Base-by-base conservation (phyloP, 2,888 invertebrate species). In the Argyresthia goedartella region DNA sequence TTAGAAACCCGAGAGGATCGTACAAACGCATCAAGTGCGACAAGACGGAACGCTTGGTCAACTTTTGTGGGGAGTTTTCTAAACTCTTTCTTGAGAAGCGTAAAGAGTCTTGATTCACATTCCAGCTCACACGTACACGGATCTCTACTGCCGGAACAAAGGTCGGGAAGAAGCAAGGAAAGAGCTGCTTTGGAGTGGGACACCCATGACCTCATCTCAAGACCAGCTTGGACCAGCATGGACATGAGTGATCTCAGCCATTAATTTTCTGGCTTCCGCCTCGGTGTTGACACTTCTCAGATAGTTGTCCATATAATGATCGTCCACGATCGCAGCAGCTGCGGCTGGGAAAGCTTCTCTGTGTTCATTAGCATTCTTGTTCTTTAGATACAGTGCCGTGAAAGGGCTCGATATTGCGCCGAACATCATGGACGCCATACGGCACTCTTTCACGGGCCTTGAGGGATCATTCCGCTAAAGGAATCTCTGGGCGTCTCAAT, bases 351-450 rank as follows among this genome's bases (percentile, higher is more conserved):
- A 43, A n/a, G 13, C 9, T 8, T 25, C 8, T 43, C 54, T 58
- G n/a, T 54, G 46, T 4, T 16, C n/a, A 0, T 63, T 62, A 33
- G 66, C 69, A 4, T 53, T 39, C 43, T 67, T 62, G 53, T 66
- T 67, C 2, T 67, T 54, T 42, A 62, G 59, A 35, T 60, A 55
- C 7, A 54, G 15, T 0, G 65, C 69, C n/a, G 57, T 61, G 52
- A 59, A 62, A 0, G 63, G 66, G 8, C 62, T 65, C 13, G 55
- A 60, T 8, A 41, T 57, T 0, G 63, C 62, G 0, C 64, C 65
- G 42, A 59, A 61, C 1, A 61, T 60, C 43, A 53, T 36, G 8
- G 43, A 43, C 2, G 42, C 9, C 53, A 53, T 53, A 4, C 47
- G 9, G n/a, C 43, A 51, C 3, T 43, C 11, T 11, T 50, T 41